phyloP scores from a whole-genome alignment of 2,797 vertebrate species.

The Eospalax fontanierii region DNA sequence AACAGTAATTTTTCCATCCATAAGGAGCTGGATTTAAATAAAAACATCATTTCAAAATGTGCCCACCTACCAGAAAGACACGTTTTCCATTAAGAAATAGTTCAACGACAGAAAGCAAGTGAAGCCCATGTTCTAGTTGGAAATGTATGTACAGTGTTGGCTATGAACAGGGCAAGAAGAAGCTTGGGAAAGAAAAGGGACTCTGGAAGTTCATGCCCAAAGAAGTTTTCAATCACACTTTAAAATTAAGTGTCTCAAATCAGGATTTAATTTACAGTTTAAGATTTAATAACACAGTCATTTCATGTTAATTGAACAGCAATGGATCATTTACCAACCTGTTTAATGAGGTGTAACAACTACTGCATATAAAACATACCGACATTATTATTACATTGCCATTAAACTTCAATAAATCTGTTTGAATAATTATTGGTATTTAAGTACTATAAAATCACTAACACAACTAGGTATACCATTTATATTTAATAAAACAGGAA shows the following conservation, averaged over 20 bases:
- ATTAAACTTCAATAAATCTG: conserved; percentile 89
- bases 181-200: conserved; percentile 77
- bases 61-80: conserved; percentile 44
- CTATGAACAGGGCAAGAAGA: conserved; percentile 69
- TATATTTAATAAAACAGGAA: conserved; percentile 78
- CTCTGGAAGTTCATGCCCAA: conserved; percentile 65
- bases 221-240: conserved; percentile 87
- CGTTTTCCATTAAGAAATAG: conserved; percentile 60
- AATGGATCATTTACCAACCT: conserved; percentile 88
- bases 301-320: conserved; percentile 89
- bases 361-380: conserved; percentile 87
- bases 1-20: conserved; percentile 56
- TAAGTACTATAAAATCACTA: conserved; percentile 81
- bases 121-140: not conserved
- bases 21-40: conserved; percentile 57
- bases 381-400: conserved; percentile 85
- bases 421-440: conserved; percentile 88
- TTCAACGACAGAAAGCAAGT: conserved; percentile 44
- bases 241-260: conserved; percentile 88
- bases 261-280: conserved; percentile 88
- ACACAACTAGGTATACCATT: conserved; percentile 76
- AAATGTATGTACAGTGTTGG: conserved; percentile 14
- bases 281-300: conserved; percentile 88
- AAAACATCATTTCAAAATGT: conserved; percentile 55
- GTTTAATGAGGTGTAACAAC: conserved; percentile 89